These are phyloP conservation scores for Apocheima hispidaria DNA, from an alignment of 2,888 invertebrate genomes.

Conservation along the genomic window DNA sequence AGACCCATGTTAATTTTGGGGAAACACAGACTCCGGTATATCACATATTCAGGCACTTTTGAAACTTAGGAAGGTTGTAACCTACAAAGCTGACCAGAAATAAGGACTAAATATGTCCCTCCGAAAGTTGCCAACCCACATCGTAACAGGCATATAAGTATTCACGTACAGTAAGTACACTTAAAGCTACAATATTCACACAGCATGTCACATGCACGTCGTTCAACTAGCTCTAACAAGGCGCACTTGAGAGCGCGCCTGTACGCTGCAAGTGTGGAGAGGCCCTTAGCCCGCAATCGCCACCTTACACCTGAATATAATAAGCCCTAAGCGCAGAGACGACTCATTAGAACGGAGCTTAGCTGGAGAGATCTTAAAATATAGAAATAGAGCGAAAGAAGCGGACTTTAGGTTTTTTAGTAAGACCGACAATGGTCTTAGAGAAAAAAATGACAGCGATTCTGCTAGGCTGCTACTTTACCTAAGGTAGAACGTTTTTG, in stretches of 20 bases:
- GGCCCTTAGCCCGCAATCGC: slow-evolving; percentile 53
- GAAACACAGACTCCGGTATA: too few relatives aligned
- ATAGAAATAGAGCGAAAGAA: slow-evolving; percentile 5
- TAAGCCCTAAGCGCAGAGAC: slow-evolving; percentile 43
- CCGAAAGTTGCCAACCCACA: background rate
- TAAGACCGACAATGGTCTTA: background rate
- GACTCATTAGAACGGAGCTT: slow-evolving; percentile 33
- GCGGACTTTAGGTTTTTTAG: background rate
- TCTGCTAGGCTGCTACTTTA: background rate
- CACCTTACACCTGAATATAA: slow-evolving; percentile 52
- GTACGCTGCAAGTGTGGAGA: slow-evolving; percentile 47
- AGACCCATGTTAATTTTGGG: too few relatives aligned
- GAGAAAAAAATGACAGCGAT: slow-evolving; percentile 21
- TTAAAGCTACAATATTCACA: slow-evolving; percentile 32
- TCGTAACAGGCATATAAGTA: background rate
- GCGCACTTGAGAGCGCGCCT: slow-evolving; percentile 48
- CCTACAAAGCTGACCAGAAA: too few relatives aligned
- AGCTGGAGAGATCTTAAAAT: background rate
- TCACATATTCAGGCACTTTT: too few relatives aligned
- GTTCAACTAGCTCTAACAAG: slow-evolving; percentile 56
- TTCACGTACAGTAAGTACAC: background rate
- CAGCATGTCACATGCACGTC: slow-evolving; percentile 37
- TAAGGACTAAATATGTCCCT: too few relatives aligned
- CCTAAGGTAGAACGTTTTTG: too few relatives aligned
- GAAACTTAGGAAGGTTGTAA: too few relatives aligned